Evolutionary conservation across 2,113 vertebrate genomes (phyloP), one percentile per base, ranked within the genome.

Genomic region (Cnemophilus loriae): DNA sequence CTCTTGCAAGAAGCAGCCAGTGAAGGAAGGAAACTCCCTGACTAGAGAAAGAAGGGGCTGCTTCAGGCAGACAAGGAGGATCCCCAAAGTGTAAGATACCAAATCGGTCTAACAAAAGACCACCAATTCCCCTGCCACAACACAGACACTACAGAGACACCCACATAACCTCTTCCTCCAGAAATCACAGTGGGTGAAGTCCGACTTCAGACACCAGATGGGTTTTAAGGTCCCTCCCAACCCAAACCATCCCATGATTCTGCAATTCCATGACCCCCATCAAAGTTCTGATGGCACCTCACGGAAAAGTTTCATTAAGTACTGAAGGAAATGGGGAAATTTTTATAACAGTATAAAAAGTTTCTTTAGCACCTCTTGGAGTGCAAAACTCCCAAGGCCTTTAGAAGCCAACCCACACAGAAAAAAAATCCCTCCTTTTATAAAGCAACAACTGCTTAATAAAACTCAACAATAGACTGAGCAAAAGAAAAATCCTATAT

Each of bases 391-490:
- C 59, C 76, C 47, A 49, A 71, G 32, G 41, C 59, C 47, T 75
- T 84, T 84, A 89, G 78, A 95, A 71, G 22, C 37, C 69, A 64
- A 82, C 42, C 11, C 84, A 35, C 39, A 8, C 7, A 52, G 5
- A 24, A 63, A 65, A 70, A 53, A 81, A 80, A 84, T n/a, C 74
- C 16, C 41, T 56, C 65, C 4, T 55, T 56, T 65, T 82, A 60
- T 85, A 80, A 91, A 81, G 87, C 78, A 95, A 75, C 61, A 94
- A 95, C 81, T 73, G 70, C 76, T 95, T 61, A 91, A 97, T 91
- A 93, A 85, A 94, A 56, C 74, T 18, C 70, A 42, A 57, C 87
- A 70, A 90, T 0, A 56, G 61, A 37, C 76, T 3, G 47, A 30
- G 87, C 71, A 93, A 33, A 84, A 67, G 67, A 61, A 92, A 92